Percentiles rank a stretch among this genome's conserved stretches.
Evolutionary conservation across 2,797 vertebrate genomes (phyloP).

Genomic region (Pangasius macronema): DNA sequence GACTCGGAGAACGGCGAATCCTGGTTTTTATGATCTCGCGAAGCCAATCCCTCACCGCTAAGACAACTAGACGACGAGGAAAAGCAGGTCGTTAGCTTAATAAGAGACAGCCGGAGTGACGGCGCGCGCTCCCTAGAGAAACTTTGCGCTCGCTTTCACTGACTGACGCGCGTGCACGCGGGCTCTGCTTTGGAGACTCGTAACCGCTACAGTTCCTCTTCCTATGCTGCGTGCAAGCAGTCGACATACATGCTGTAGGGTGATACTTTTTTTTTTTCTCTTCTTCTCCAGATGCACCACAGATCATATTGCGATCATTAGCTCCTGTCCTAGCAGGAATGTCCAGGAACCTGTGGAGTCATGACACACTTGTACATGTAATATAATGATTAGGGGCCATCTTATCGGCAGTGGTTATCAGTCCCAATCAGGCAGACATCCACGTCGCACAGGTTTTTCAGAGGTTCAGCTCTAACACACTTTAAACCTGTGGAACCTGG

Average conservation of each 20-base stretch:
- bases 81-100: conserved; percentile 83
- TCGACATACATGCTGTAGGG: not conserved
- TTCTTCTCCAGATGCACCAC: not conserved
- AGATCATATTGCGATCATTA: conserved; percentile 2
- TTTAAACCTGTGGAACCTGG: not conserved
- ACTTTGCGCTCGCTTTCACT: conserved; percentile 65
- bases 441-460: not conserved
- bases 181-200: conserved; percentile 41
- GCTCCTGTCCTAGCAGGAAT: not conserved
- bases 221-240: not conserved
- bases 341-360: not conserved
- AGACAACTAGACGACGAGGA: conserved; percentile 79
- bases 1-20: conserved; percentile 75
- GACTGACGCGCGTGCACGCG: conserved; percentile 52
- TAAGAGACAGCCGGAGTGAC: conserved; percentile 74
- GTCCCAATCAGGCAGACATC: not conserved
- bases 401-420: not conserved
- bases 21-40: conserved; percentile 78
- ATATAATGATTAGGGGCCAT: not conserved
- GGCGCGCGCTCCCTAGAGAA: conserved; percentile 59
- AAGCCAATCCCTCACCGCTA: conserved; percentile 81
- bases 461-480: not conserved
- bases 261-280: not conserved
- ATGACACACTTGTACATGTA: no score
- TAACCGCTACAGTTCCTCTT: not conserved